phyloP scores from a whole-genome alignment of 92 coral and sea anemone genomes.

The Palythoa grandis region DNA sequence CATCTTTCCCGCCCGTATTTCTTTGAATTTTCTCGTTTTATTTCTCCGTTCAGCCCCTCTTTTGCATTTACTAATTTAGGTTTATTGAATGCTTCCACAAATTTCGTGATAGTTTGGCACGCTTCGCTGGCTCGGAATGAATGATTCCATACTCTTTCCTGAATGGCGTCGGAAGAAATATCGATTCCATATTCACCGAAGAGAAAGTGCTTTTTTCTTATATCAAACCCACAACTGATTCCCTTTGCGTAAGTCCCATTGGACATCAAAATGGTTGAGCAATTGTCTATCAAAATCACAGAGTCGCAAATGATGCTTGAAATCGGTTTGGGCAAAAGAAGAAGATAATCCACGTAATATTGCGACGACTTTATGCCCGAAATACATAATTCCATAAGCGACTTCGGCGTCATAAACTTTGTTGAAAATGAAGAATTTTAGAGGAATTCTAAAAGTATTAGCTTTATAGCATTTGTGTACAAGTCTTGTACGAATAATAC shows the following conservation, averaged over 20 bases:
- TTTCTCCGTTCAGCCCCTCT: not conserved
- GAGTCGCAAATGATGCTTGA: conserved; percentile 28
- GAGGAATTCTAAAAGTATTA: not conserved
- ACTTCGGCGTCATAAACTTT: conserved; percentile 25
- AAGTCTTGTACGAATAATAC: not conserved
- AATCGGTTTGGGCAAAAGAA: conserved; percentile 30
- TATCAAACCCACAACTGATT: conserved; percentile 34
- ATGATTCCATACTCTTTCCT: conserved; percentile 16
- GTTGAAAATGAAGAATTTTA: not conserved
- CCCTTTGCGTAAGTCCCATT: conserved; percentile 28
- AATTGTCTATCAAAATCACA: conserved; percentile 20
- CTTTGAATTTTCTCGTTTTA: not conserved
- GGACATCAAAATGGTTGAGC: conserved; percentile 17
- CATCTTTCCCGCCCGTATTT: conserved; percentile 10
- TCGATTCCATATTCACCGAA: conserved; percentile 26
- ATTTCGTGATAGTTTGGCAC: conserved; percentile 13
- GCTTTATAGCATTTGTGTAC: not conserved
- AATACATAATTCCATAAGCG: conserved; percentile 35
- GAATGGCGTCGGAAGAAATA: not conserved
- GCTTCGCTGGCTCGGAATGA: conserved; percentile 27
- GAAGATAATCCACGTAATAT: conserved; percentile 27
- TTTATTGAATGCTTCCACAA: not conserved
- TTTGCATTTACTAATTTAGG: not conserved
- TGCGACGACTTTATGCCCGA: conserved; percentile 34
- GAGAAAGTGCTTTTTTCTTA: conserved; percentile 25